These are phyloP conservation scores for Malacoctenus gilli DNA, from an alignment of 2,797 vertebrate species.

Conservation along the genomic window DNA sequence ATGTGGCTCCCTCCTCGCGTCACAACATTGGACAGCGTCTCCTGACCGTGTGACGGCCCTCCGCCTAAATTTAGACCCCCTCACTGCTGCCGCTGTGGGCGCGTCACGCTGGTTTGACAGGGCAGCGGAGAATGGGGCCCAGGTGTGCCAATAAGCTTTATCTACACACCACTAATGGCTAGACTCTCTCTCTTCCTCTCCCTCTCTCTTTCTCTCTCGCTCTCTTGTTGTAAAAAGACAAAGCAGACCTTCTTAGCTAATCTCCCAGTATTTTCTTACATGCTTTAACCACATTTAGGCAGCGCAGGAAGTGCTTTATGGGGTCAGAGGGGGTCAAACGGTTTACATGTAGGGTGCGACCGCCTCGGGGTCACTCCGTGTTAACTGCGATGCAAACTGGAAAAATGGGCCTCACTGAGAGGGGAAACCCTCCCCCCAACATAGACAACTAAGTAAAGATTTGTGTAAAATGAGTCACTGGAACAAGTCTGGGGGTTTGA, in stretches of 20 bases:
- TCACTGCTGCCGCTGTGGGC: conserved; percentile 29
- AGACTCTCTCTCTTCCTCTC: not conserved
- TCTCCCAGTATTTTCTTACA: conserved; percentile 42
- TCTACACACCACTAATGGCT: not conserved
- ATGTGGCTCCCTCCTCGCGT: conserved; percentile 21
- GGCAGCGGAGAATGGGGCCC: conserved; percentile 38
- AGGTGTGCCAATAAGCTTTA: conserved; percentile 55
- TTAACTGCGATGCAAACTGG: not conserved
- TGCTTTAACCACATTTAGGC: conserved; percentile 46
- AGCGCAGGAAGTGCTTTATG: conserved; percentile 49
- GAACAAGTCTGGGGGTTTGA: too few relatives aligned
- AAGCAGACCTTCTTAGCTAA: conserved; percentile 31
- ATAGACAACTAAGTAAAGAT: too few relatives aligned
- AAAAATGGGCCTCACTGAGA: too few relatives aligned
- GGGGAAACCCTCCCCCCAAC: too few relatives aligned
- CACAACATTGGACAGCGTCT: conserved; percentile 3
- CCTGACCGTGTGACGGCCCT: conserved; percentile 25
- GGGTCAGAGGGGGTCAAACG: conserved; percentile 40
- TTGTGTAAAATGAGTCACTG: too few relatives aligned
- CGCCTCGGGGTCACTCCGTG: too few relatives aligned
- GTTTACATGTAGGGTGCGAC: conserved; percentile 35
- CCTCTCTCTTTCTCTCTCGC: too few relatives aligned
- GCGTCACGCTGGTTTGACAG: conserved; percentile 43
- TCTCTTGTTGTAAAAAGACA: too few relatives aligned
- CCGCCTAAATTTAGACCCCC: conserved; percentile 57